A percentile compares a stretch with the other conserved stretches of the same genome.
These are phyloP conservation scores for Heliconius hortense DNA, from an alignment of 2,888 invertebrate species.

Conservation along the genomic window DNA sequence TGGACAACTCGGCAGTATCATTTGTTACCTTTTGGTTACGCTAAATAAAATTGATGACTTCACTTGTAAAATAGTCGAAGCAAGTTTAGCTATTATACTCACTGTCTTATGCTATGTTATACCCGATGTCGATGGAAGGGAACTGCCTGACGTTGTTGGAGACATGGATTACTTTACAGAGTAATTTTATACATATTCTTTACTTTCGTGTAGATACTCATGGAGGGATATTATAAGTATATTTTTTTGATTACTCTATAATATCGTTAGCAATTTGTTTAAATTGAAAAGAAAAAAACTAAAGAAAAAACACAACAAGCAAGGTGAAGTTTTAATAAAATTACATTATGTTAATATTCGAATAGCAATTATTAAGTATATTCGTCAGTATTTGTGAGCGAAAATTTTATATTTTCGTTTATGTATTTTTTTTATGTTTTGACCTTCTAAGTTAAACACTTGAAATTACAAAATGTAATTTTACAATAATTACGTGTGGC, in stretches of 20 bases:
- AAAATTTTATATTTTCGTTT: background rate
- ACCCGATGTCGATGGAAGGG: slow-evolving; percentile 67
- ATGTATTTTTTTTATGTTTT: background rate
- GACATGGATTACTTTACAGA: slow-evolving; percentile 76
- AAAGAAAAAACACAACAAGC: background rate
- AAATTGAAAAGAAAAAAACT: background rate
- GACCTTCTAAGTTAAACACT: background rate
- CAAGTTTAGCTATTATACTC: slow-evolving; percentile 51
- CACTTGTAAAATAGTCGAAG: slow-evolving; percentile 50
- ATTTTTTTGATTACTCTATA: too few relatives aligned
- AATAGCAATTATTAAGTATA: background rate
- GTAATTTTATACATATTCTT: slow-evolving; percentile 49
- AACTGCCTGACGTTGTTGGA: slow-evolving; percentile 66
- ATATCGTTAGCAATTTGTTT: too few relatives aligned
- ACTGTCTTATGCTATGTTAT: slow-evolving; percentile 55
- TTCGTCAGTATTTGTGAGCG: background rate
- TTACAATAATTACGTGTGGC: too few relatives aligned
- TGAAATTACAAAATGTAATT: background rate
- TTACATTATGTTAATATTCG: background rate
- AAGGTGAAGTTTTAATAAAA: background rate
- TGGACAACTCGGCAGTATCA: slow-evolving; percentile 65
- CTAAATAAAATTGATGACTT: slow-evolving; percentile 53
- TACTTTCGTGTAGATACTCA: background rate
- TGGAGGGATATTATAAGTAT: too few relatives aligned
- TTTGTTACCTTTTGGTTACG: slow-evolving; percentile 58